A percentile compares a stretch with the other conserved stretches of the same genome.
Evolutionary conservation across 2,888 invertebrate genomes (phyloP).

Genomic region (Apamea crenata): DNA sequence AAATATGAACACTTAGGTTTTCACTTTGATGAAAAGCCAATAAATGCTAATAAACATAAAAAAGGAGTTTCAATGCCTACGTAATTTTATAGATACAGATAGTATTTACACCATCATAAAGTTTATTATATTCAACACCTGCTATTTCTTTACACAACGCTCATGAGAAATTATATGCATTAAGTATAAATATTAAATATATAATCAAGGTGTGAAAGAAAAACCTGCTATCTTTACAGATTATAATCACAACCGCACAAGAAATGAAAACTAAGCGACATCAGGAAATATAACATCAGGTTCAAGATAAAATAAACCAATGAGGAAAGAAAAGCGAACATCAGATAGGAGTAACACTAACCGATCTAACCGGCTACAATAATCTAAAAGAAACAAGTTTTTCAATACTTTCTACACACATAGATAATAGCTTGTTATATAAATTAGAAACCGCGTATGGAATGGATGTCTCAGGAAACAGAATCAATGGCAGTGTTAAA

Average conservation of each 20-base stretch:
- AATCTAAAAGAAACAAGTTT: constrained; percentile 67
- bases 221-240: constrained; percentile 1
- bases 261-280: background rate
- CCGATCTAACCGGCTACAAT: constrained; percentile 44
- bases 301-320: constrained; percentile 15
- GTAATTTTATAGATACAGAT: background rate
- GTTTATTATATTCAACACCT: background rate
- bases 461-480: constrained; percentile 48
- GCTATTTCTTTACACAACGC: background rate
- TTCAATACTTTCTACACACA: constrained; percentile 72
- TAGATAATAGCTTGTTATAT: constrained; percentile 66
- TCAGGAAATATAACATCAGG: constrained; percentile 9
- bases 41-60: background rate
- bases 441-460: constrained; percentile 68
- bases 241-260: background rate
- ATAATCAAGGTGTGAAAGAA: constrained; percentile 40
- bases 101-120: background rate
- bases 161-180: background rate
- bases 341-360: constrained; percentile 38
- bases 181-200: constrained; percentile 39
- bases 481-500: constrained; percentile 50
- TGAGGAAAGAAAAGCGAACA: constrained; percentile 43
- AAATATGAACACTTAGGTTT: background rate
- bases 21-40: background rate
- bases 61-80: background rate